Evolutionary conservation across 1,140 invertebrate genomes (phyloP), one percentile per base, ranked within the genome.

Genomic region (Metopolophium dirhodum): DNA sequence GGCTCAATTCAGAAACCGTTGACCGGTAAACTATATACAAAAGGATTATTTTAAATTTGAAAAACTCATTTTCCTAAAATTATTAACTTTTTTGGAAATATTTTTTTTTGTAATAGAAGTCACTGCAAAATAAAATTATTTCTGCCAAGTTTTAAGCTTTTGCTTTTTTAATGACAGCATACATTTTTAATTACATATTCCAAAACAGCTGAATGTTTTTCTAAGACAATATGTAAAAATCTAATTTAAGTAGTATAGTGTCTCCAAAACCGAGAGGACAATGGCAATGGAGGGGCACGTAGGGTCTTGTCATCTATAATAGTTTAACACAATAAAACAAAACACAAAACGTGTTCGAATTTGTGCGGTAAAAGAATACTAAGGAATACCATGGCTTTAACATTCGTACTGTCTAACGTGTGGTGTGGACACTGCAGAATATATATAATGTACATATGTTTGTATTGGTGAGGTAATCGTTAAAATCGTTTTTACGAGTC

Each of bases 401-500:
- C 23, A 85, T 85, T 41, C 18, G 2, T 37, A 11, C 23, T 9
- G 83, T 1, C 22, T 45, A 26, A 41, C 37, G 37, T 11, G 83
- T 26, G 22, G 83, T 26, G 22, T 77, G 61, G 61, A 77, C n/a
- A 77, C 61, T n/a, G 85, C 45, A 45, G 23, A 18, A 77, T 77
- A 77, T n/a, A n/a, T 47, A 8, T 47, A 26, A 8, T 45, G 9
- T 45, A 30, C 14, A 0, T 41, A 23, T 54, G 22, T 22, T 22
- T 30, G 83, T 45, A 14, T 14, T 45, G 45, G 85, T 20, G 37
- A 86, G 41, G 83, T 86, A 86, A 49, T 49, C 90, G 77, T 93
- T 93, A 94, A 94, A 92, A 49, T 93, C 35, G 83, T 47, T 83
- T 94, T 89, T 51, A 54, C 35, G n/a, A 87, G 61, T 86, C 6